These are phyloP conservation scores for Phoxinus dragarum DNA, from an alignment of 2,797 vertebrate genomes.

Conservation along the genomic window DNA sequence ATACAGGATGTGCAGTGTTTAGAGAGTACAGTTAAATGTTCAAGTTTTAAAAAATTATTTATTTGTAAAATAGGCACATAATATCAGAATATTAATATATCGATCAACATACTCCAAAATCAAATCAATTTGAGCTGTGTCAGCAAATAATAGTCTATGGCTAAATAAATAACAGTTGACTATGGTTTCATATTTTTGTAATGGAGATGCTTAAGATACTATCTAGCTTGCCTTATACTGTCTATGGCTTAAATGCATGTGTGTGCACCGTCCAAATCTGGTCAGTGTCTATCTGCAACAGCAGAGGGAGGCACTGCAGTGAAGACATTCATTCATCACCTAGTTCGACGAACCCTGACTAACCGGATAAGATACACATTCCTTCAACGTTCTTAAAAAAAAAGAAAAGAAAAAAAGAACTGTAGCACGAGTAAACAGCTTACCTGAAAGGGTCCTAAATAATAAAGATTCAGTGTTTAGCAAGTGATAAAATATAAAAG, in stretches of 20 bases:
- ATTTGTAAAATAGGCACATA: not conserved
- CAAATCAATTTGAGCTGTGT: not conserved
- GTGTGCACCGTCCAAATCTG: not conserved
- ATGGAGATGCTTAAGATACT: not conserved
- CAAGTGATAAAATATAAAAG: not conserved
- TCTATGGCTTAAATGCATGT: not conserved
- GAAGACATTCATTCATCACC: not conserved
- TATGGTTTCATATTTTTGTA: not conserved
- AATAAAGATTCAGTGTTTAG: not conserved
- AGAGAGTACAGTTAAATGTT: not conserved
- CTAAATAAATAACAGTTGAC: not conserved
- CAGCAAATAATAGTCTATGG: not conserved
- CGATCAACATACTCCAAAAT: not conserved
- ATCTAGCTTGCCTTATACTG: no score
- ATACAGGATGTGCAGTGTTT: not conserved
- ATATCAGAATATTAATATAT: not conserved
- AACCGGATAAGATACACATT: conserved; percentile 17
- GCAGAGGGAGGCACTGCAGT: conserved; percentile 1
- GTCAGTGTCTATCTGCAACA: not conserved
- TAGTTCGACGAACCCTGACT: not conserved
- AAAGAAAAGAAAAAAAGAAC: not conserved
- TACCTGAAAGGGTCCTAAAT: not conserved
- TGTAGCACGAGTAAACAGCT: not conserved
- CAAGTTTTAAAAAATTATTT: not conserved
- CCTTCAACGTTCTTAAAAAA: not conserved